Evolutionary conservation across 2,888 invertebrate genomes (phyloP), one percentile per base, ranked within the genome.

Genomic region (Rhagonycha fulva): DNA sequence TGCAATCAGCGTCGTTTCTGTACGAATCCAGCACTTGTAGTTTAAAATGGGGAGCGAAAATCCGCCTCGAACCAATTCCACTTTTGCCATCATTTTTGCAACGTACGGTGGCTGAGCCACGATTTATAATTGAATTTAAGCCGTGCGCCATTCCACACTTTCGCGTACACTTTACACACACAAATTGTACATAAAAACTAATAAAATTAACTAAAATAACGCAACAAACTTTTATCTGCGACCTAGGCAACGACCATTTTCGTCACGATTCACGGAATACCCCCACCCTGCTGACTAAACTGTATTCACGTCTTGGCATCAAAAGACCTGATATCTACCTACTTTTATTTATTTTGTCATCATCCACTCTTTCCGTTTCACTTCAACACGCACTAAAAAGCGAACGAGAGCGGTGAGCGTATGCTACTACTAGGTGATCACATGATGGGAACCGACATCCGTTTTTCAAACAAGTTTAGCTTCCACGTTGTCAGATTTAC

Each of bases 41-140:
- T 88, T 96, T 96, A 88, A 96, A 96, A 88, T 95, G 94, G 83
- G 96, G 95, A 85, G 96, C 93, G 88, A 96, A 96, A 85, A 96
- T 96, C 80, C 96, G 93, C 81, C 96, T 91, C 81, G 95, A 95
- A 77, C 96, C 96, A 89, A 95, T 94, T 77, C 87, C 87, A 72
- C 85, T 84, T 84, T 85, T 88, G 82, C 84, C 85, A 81, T 86
- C 87, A 76, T 81, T 84, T 87, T 89, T 90, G 81, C 89, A 86
- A 84, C 89, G 88, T 84, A 89, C 80, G 75, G 78, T 73, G 62
- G 78, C 78, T 72, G 87, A 82, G 82, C 85, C 83, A 81, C 88
- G 84, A 85, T 89, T 89, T 80, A 89, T 84, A 84, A 89, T 87
- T 69, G 92, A 89, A 85, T 88, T 89, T 84, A 90, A 86, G 81